Conservation (phyloP, 2,113 vertebrate species). For the Bos taurus region DNA sequence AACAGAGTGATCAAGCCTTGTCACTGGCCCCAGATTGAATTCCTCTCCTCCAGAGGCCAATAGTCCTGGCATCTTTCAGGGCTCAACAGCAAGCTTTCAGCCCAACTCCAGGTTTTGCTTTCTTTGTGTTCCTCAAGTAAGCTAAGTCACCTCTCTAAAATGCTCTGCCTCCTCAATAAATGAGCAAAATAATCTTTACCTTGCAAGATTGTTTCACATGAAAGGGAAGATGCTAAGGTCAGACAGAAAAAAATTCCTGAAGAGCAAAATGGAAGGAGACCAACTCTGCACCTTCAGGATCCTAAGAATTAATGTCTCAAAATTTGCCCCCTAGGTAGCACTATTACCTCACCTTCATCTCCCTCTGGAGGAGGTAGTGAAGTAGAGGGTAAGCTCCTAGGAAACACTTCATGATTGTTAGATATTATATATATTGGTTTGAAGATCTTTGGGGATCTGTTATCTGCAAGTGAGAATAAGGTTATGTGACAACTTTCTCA, state of each 20-base stretch:
- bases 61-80: too few species aligned
- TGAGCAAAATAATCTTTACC: neutral
- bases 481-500: too few species aligned
- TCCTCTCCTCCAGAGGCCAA: too few species aligned
- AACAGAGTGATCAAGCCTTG: too few species aligned
- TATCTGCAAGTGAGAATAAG: neutral
- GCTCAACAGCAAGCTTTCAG: too few species aligned
- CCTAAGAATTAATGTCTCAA: neutral
- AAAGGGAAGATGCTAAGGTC: neutral
- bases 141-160: neutral
- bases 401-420: neutral
- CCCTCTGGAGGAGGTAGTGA: fast-evolving
- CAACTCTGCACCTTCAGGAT: neutral
- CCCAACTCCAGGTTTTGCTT: neutral
- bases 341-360: neutral
- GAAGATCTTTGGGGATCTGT: neutral
- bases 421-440: neutral
- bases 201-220: neutral
- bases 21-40: too few species aligned
- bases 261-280: neutral
- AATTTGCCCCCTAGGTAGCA: fast-evolving
- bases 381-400: neutral
- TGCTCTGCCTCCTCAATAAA: neutral
- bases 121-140: neutral
- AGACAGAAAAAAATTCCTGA: neutral